Evolutionary conservation across 2,888 invertebrate genomes (phyloP), one percentile per base, ranked within the genome.

Genomic region (Shargacucullia verbasci): DNA sequence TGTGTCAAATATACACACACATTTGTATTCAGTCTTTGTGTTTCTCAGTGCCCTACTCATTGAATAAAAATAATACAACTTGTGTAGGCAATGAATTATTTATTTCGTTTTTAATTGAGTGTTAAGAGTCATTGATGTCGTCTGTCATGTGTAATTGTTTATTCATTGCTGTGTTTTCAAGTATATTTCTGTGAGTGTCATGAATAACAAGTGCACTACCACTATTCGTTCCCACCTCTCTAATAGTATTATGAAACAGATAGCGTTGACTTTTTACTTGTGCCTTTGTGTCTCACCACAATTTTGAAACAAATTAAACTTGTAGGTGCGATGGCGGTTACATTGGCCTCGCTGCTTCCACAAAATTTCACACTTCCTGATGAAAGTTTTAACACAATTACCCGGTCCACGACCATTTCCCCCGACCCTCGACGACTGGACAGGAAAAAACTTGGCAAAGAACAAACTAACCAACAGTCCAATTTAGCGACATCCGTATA

Each of bases 381-480:
- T 92, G 90, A 91, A 92, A 92, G 88, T 92, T 92, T 92, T 92
- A 92, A 92, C 92, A 90, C 90, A 90, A 92, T 92, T 92, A 92
- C 90, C 89, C 87, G 85, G 89, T 88, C 87, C 86, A 81, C 85
- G 83, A 85, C 88, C 88, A 87, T 91, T 90, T 86, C 81, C 82
- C 87, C 78, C 80, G 82, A 85, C 86, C 87, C 89, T 85, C 87
- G 83, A 81, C 84, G 85, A 83, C 85, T 84, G 89, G 87, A 89
- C 90, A 89, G 87, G 87, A 89, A 91, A 91, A 91, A 92, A 92
- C 90, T 91, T 91, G 89, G 89, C 88, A 86, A 91, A 89, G 91
- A 90, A 90, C 90, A 91, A 92, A 92, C 90, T 91, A 91, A 89
- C 91, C 90, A 87, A 87, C 89, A 87, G 86, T 89, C 89, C 91